Evolutionary conservation across 2,797 vertebrate species (phyloP), one percentile per base, ranked within the genome.

Genomic region (Pangasius larnaudii): DNA sequence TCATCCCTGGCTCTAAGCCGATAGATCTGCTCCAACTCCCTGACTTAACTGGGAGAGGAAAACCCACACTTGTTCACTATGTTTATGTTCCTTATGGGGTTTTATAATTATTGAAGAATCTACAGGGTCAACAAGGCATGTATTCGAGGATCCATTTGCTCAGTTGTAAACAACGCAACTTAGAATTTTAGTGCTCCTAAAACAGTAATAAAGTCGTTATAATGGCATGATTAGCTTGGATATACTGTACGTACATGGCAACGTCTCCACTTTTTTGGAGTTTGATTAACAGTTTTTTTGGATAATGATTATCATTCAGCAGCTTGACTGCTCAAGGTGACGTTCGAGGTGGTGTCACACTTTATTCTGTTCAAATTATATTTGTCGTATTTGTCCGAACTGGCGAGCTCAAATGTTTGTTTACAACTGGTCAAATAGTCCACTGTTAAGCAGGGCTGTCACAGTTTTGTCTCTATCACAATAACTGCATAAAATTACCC

Each of bases 101-200:
- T 84, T 74, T 14, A 67, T 24, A 81, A 30, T 84, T 33, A 72
- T 33, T 83, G 74, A 83, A 74, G n/a, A 42, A 81, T 30, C 78
- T 27, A 46, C 58, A 67, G 19, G 81, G 58, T 75, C 49, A 77
- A 84, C 3, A 27, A 63, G 51, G 65, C 6, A 49, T 74, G 72
- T 71, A 83, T 36, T 22, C 42, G 6, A 63, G 19, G 24, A 69
- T 18, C 42, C 79, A 56, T 63, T 42, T 87, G 30, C 22, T 75
- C 19, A 13, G 27, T 86, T 83, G 39, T 83, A 87, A 59, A 74
- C 67, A 51, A 24, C 14, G 22, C 79, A 36, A 59, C 39, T 49
- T 49, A 30, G 10, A 83, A 83, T 39, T 56, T 39, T 6, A 69
- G 10, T 33, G 85, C 39, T 36, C 59, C n/a, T 49, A 8, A 49